These are phyloP conservation scores for Grallaria varia DNA, from an alignment of 2,113 vertebrate species.

Conservation along the genomic window DNA sequence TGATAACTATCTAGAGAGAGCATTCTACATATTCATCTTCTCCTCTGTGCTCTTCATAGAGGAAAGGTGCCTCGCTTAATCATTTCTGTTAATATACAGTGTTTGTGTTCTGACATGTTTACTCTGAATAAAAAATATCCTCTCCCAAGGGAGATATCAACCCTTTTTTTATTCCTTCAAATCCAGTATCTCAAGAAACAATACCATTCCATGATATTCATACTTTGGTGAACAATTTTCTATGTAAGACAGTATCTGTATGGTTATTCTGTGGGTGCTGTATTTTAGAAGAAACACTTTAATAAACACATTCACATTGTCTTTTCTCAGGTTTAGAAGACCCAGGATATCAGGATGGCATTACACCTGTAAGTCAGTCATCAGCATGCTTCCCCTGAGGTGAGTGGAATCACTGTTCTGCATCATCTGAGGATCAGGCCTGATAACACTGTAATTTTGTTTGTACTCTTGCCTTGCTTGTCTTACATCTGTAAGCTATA, in stretches of 20 bases:
- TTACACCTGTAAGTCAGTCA: accelerated
- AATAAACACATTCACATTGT: neutral
- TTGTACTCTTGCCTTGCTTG: neutral
- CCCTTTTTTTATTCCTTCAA: neutral
- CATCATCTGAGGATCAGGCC: neutral
- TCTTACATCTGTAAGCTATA: neutral
- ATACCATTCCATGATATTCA: neutral
- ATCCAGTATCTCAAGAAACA: neutral
- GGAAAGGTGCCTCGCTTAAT: neutral
- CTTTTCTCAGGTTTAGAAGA: neutral
- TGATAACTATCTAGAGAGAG: neutral
- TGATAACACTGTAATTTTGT: neutral
- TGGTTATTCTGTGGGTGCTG: neutral
- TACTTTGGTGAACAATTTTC: neutral
- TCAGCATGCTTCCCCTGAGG: neutral
- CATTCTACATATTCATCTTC: neutral
- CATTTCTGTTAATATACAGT: neutral
- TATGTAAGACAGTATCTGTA: neutral
- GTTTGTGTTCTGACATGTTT: neutral
- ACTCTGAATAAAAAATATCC: neutral
- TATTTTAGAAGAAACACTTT: neutral
- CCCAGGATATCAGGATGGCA: neutral
- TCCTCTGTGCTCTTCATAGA: neutral
- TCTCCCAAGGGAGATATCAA: neutral
- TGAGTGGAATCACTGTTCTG: neutral